Evolutionary conservation across 2,797 vertebrate genomes (phyloP), one percentile per base, ranked within the genome.

Genomic region (Lerista edwardsae): DNA sequence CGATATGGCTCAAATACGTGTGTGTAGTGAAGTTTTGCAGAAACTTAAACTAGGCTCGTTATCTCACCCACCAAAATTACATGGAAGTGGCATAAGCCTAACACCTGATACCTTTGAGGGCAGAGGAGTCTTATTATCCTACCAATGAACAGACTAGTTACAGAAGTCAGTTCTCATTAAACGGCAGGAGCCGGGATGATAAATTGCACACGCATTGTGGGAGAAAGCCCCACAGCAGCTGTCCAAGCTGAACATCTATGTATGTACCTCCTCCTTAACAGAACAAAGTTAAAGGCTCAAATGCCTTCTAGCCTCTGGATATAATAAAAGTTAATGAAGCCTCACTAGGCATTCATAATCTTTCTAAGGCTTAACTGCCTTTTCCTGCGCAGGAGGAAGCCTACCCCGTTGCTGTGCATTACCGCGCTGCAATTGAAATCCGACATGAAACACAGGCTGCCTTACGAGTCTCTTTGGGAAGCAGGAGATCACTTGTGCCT

Each of bases 201-300:
- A 88, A 85, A 89, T 85, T 79, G 89, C n/a, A 51, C 83, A 64
- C 71, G 59, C 59, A 80, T 79, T 87, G 41, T 19, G 0, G 6
- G 61, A 90, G 51, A 51, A 77, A 82, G 8, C 51, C 15, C 78
- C 39, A 87, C 47, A 87, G 82, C 65, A 84, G 84, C 57, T 71
- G 67, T 0, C 55, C n/a, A 83, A 83, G 36, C 19, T 36, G 89
- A 88, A 76, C 85, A 51, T 64, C 75, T 1, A 14, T 0, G 14
- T 64, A 34, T 69, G 89, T 44, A 80, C 27, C 79, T 80, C 1
- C 0, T 36, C 80, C 76, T 41, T 44, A 71, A 36, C 29, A 47
- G 67, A 44, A 25, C 21, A 65, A 59, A 83, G 88, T 76, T 90
- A 91, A 91, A 82, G 3, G 39, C 83, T 75, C 27, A 87, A 86